A percentile compares a stretch with the other conserved stretches of the same genome.
phyloP scores from a whole-genome alignment of 2,113 vertebrate species.

The Phaetusa simplex region DNA sequence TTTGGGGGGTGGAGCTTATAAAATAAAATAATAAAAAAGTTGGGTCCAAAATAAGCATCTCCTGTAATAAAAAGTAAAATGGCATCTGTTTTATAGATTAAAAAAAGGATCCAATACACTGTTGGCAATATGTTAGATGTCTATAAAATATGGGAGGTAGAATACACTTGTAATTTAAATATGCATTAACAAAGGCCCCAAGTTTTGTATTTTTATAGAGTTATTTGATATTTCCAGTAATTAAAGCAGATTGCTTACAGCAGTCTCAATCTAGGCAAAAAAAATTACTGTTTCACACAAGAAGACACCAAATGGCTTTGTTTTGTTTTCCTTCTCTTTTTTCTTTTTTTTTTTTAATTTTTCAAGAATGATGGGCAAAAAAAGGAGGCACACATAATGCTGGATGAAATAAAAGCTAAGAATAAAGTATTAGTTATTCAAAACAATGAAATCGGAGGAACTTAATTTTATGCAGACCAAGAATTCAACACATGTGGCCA shows the following conservation, averaged over 20 bases:
- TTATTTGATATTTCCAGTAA: conserved; percentile 11
- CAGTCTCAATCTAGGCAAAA: neutral
- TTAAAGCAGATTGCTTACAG: neutral
- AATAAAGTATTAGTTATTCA: neutral
- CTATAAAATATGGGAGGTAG: conserved; percentile 42
- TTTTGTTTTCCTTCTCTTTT: neutral
- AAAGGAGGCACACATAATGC: neutral
- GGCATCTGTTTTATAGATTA: neutral
- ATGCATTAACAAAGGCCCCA: neutral
- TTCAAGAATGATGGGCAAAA: neutral
- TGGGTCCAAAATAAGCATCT: neutral
- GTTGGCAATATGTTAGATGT: neutral
- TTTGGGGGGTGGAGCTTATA: neutral
- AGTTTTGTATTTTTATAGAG: neutral
- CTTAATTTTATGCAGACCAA: neutral
- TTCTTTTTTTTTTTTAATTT: neutral
- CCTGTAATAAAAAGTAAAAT: conserved; percentile 26
- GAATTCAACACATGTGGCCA: neutral
- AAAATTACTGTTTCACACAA: neutral
- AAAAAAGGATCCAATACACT: neutral
- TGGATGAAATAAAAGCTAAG: neutral
- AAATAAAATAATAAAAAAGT: neutral
- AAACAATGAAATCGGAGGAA: conserved; percentile 5
- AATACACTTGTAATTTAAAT: neutral
- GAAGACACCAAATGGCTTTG: neutral